Conservation (phyloP, 2,797 vertebrate species). For the Eospalax fontanierii region DNA sequence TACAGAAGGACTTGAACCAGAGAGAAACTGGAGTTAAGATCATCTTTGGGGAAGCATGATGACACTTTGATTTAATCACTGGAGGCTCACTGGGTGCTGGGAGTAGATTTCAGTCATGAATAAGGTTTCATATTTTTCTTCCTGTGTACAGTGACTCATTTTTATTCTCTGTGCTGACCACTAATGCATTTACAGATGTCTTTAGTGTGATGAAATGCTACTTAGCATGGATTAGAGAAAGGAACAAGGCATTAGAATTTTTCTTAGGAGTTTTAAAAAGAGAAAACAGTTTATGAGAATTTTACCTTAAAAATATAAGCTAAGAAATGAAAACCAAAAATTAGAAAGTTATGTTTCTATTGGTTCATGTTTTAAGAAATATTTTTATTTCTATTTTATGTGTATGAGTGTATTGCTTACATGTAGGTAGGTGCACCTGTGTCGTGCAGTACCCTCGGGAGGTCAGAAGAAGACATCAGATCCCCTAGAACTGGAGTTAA, state of each 20-base stretch:
- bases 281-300: background rate
- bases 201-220: conserved; percentile 36
- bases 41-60: background rate
- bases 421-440: too few relatives aligned
- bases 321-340: conserved; percentile 25
- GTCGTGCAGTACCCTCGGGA: too few relatives aligned
- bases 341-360: conserved; percentile 3
- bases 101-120: conserved; percentile 19
- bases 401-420: too few relatives aligned
- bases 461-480: too few relatives aligned
- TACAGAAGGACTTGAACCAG: background rate
- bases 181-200: background rate
- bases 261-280: conserved; percentile 44
- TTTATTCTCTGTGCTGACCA: background rate
- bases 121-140: conserved; percentile 23
- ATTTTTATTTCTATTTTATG: too few relatives aligned
- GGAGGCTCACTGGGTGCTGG: background rate
- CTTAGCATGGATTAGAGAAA: conserved; percentile 6
- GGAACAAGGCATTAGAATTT: conserved; percentile 21
- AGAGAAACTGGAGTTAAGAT: background rate
- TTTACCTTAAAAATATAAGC: conserved; percentile 46
- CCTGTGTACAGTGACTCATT: background rate
- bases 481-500: too few relatives aligned
- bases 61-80: background rate
- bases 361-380: conserved; percentile 46